Evolutionary conservation across 2,113 vertebrate genomes (phyloP).

Genomic region (Aspidoscelis tigris): DNA sequence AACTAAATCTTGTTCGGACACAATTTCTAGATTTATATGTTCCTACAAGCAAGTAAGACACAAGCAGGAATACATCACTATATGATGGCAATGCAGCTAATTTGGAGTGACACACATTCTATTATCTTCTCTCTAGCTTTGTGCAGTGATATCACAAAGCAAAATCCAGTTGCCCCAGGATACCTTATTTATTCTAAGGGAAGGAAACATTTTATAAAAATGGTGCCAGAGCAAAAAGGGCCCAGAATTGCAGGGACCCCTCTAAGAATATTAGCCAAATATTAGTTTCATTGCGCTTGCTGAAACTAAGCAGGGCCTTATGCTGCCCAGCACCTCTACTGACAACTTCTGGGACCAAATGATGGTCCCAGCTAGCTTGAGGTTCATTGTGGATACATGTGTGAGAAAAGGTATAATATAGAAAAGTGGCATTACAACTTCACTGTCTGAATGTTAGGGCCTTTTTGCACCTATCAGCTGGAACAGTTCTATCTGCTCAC

Average conservation of each 20-base stretch:
- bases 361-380: no score
- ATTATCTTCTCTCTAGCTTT: neutral
- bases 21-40: neutral
- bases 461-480: no score
- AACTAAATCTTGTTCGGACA: neutral
- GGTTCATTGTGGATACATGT: no score
- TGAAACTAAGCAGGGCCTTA: no score
- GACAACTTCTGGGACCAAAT: no score
- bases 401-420: no score
- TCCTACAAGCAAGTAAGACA: neutral
- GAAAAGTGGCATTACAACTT: no score
- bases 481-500: no score
- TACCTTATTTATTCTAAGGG: no score
- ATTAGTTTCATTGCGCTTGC: no score
- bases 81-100: neutral
- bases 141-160: neutral
- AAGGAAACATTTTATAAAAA: neutral
- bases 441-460: no score
- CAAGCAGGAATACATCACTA: neutral
- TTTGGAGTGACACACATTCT: neutral
- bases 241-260: neutral
- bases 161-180: neutral
- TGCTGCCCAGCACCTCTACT: no score
- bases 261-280: neutral
- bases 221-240: neutral